phyloP scores from a whole-genome alignment of 2,113 vertebrate species.

The Pseudopodoces humilis region DNA sequence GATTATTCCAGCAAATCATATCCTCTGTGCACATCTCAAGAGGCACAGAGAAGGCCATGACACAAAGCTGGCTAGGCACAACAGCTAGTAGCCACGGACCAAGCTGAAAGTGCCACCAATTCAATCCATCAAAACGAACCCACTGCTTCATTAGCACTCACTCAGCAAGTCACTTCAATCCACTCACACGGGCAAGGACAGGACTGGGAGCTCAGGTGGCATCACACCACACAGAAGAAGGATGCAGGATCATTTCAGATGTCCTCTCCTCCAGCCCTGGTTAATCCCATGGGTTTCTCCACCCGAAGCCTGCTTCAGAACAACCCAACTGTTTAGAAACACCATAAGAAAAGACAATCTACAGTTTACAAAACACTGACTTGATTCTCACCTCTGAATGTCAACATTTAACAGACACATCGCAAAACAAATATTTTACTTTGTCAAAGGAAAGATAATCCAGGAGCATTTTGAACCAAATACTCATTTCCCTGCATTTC shows the following conservation, averaged over 20 bases:
- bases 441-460: background rate
- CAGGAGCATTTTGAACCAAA: background rate
- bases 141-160: fast-evolving
- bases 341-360: fast-evolving
- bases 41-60: background rate
- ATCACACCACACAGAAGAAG: background rate
- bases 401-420: background rate
- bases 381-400: background rate
- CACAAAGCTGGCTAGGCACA: background rate
- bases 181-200: background rate
- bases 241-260: background rate
- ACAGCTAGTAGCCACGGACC: background rate
- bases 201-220: background rate
- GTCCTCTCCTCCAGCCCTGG: background rate
- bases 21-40: background rate
- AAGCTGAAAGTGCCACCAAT: fast-evolving
- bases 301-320: background rate
- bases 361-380: background rate
- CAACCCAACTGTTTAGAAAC: background rate
- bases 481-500: background rate
- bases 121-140: background rate
- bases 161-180: background rate
- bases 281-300: background rate
- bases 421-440: background rate
- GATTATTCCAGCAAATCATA: background rate